Percentiles rank a stretch among this genome's conserved stretches.
phyloP scores from a whole-genome alignment of 2,888 invertebrate species.

The Folsomia candida region DNA sequence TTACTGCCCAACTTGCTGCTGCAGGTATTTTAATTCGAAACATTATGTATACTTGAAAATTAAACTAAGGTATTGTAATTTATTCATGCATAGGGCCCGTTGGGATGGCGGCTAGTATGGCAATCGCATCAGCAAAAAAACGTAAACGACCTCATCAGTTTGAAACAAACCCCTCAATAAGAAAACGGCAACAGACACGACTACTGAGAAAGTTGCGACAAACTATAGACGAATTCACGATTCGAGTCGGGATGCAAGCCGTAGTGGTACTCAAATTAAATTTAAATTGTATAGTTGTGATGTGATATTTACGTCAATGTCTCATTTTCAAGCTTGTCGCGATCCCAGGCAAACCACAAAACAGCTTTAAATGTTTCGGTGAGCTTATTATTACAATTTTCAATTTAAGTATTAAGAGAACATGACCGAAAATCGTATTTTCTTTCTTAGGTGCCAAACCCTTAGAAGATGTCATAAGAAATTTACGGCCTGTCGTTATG shows the following conservation, averaged over 20 bases:
- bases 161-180: constrained; percentile 93
- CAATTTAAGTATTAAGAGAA: neutral
- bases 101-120: constrained; percentile 96
- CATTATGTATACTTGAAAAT: neutral
- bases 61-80: neutral
- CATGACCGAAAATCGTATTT: neutral
- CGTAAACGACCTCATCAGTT: constrained; percentile 92
- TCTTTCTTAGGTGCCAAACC: constrained; percentile 73
- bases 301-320: too few relatives aligned
- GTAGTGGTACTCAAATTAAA: too few relatives aligned
- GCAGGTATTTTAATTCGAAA: constrained; percentile 66
- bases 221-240: constrained; percentile 95
- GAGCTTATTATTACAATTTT: neutral
- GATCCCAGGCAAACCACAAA: constrained; percentile 92
- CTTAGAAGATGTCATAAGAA: constrained; percentile 86
- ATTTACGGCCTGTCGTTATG: constrained; percentile 86
- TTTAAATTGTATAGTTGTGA: too few relatives aligned
- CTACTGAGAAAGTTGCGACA: constrained; percentile 83
- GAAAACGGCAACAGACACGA: constrained; percentile 92
- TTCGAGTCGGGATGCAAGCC: constrained; percentile 94
- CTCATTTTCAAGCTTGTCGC: too few relatives aligned
- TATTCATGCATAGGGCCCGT: too few relatives aligned
- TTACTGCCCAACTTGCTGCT: constrained; percentile 92
- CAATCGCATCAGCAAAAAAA: constrained; percentile 92
- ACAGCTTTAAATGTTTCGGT: constrained; percentile 90